Evolutionary conservation across 2,797 vertebrate genomes (phyloP).

Genomic region (Sebastes diploproa): DNA sequence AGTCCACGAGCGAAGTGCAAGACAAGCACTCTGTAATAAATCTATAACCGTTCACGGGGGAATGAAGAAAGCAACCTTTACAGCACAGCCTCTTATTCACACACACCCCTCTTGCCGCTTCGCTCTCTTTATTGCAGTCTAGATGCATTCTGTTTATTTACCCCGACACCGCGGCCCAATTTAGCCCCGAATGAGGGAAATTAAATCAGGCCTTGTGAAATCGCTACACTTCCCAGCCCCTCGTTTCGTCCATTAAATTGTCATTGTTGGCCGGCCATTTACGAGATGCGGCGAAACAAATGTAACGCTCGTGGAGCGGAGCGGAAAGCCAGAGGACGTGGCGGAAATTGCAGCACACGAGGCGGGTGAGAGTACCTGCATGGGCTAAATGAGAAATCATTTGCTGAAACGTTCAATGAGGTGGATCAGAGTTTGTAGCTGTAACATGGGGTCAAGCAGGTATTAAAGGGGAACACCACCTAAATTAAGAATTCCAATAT

Average conservation of each 20-base stretch:
- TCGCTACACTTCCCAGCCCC: slow-evolving; percentile 50
- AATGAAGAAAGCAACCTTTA: slow-evolving; percentile 46
- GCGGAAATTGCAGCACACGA: not conserved
- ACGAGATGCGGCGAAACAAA: slow-evolving; percentile 61
- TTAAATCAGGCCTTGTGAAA: slow-evolving; percentile 73
- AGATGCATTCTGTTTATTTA: slow-evolving; percentile 70
- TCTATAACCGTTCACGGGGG: slow-evolving; percentile 48
- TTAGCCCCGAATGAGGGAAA: slow-evolving; percentile 67
- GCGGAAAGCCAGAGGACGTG: slow-evolving; percentile 27
- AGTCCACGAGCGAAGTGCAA: slow-evolving; percentile 40
- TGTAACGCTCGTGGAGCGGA: slow-evolving; percentile 36
- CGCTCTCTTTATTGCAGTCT: slow-evolving; percentile 49
- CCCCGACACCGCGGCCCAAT: slow-evolving; percentile 60
- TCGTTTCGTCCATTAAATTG: slow-evolving; percentile 68
- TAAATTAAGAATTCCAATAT: no score
- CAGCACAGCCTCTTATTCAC: slow-evolving; percentile 48
- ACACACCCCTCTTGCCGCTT: slow-evolving; percentile 19
- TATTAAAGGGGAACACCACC: not conserved
- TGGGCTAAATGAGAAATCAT: slow-evolving; percentile 28
- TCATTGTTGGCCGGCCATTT: slow-evolving; percentile 67
- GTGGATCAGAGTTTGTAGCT: slow-evolving; percentile 18
- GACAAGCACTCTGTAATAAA: slow-evolving; percentile 51
- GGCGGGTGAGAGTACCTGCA: not conserved
- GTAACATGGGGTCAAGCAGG: not conserved
- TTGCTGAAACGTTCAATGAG: slow-evolving; percentile 12